These are phyloP conservation scores for Triplophysa rosa DNA, from an alignment of 2,113 vertebrate species.

Conservation along the genomic window DNA sequence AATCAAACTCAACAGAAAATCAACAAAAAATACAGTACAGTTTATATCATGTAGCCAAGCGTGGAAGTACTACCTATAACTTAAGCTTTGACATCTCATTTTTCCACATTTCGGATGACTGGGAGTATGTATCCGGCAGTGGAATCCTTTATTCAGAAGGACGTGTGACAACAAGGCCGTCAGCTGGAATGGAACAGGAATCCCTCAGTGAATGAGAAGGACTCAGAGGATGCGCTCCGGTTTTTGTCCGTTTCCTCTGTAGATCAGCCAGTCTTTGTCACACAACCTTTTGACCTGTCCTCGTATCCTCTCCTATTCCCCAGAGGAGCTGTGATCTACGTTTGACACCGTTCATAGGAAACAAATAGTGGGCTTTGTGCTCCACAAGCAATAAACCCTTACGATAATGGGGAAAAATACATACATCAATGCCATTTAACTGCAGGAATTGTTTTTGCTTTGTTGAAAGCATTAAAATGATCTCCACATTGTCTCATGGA, in stretches of 20 bases:
- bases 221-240: conserved; percentile 69
- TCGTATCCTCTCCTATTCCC: conserved; percentile 38
- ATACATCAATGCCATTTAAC: neutral
- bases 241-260: conserved; percentile 68
- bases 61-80: conserved; percentile 20
- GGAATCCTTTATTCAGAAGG: conserved; percentile 74
- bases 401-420: neutral
- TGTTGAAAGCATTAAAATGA: neutral
- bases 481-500: neutral
- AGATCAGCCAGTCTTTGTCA: conserved; percentile 54
- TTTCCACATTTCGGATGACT: conserved; percentile 42
- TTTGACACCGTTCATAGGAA: conserved; percentile 47
- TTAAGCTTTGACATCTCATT: conserved; percentile 42
- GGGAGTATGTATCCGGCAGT: conserved; percentile 70
- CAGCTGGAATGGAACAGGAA: conserved; percentile 54
- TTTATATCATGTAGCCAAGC: neutral
- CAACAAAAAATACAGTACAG: no score
- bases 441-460: conserved; percentile 25
- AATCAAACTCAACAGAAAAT: neutral
- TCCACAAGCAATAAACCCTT: neutral
- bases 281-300: conserved; percentile 37
- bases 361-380: conserved; percentile 14
- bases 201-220: conserved; percentile 58
- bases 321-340: conserved; percentile 12
- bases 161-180: conserved; percentile 61